phyloP scores from a whole-genome alignment of 2,888 invertebrate species.

The Nomada hirtipes region DNA sequence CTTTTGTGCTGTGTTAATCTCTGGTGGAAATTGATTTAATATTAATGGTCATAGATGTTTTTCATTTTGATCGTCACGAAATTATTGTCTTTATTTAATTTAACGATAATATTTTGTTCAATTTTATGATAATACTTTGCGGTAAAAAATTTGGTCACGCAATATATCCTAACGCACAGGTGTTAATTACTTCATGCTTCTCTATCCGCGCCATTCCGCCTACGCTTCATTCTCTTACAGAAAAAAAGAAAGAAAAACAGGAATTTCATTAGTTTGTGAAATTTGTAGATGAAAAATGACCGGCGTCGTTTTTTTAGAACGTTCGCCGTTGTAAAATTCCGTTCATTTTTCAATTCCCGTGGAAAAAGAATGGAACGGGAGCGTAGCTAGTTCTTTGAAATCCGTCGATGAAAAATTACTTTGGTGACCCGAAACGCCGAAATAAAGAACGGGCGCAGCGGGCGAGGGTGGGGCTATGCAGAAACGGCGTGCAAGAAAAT shows the following conservation, averaged over 20 bases:
- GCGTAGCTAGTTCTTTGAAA: conserved; percentile 36
- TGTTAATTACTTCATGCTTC: background rate
- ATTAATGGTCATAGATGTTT: too few relatives aligned
- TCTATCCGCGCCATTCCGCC: too few relatives aligned
- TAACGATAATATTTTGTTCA: too few relatives aligned
- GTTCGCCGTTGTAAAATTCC: conserved; percentile 26
- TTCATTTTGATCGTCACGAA: too few relatives aligned
- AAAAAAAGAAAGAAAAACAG: background rate
- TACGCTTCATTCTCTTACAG: background rate
- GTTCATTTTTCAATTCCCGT: conserved; percentile 47
- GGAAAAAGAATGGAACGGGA: conserved; percentile 35
- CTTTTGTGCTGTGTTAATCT: too few relatives aligned
- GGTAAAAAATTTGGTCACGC: background rate
- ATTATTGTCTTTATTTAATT: too few relatives aligned
- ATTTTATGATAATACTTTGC: too few relatives aligned
- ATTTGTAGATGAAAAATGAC: conserved; percentile 48
- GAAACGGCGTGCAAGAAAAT: conserved; percentile 14
- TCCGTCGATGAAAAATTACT: conserved; percentile 47
- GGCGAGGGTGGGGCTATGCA: background rate
- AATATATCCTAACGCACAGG: background rate
- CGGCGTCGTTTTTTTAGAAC: conserved; percentile 3
- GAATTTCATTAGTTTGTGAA: conserved; percentile 26
- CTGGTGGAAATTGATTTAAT: background rate
- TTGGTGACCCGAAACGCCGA: conserved; percentile 21
- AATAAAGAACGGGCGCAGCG: background rate